Percentiles rank a stretch among this genome's conserved stretches.
Conservation (phyloP, 2,888 invertebrate species). For the Lottia gigantea region DNA sequence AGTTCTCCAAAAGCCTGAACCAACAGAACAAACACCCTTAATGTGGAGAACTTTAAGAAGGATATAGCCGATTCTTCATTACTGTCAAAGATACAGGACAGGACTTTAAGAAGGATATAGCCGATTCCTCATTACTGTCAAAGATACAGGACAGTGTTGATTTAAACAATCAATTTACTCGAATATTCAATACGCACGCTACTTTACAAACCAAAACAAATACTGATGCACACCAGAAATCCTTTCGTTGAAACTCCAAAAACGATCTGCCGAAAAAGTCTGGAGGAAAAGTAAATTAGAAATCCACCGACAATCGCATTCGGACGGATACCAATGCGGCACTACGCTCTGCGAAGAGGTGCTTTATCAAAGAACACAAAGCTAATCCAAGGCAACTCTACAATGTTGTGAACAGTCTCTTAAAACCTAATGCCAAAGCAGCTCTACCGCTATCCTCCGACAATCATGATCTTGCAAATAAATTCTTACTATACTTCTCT, state of each 20-base stretch:
- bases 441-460: neutral
- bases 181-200: neutral
- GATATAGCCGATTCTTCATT: neutral
- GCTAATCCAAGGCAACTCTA: neutral
- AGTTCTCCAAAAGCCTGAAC: neutral
- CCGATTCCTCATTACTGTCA: neutral
- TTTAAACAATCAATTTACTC: neutral
- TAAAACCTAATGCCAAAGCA: neutral
- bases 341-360: neutral
- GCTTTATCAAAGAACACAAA: neutral
- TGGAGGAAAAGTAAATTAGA: neutral
- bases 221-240: neutral
- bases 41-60: neutral
- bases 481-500: neutral
- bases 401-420: neutral
- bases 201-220: slow-evolving; percentile 5
- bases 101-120: neutral
- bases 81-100: neutral
- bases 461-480: neutral
- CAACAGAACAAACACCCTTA: neutral
- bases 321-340: neutral
- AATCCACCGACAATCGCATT: neutral
- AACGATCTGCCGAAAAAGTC: neutral
- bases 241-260: neutral
- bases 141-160: neutral